A percentile compares a stretch with the other conserved stretches of the same genome.
Conservation (phyloP, 2,113 vertebrate genomes). For the Myrmophylax atrothorax region DNA sequence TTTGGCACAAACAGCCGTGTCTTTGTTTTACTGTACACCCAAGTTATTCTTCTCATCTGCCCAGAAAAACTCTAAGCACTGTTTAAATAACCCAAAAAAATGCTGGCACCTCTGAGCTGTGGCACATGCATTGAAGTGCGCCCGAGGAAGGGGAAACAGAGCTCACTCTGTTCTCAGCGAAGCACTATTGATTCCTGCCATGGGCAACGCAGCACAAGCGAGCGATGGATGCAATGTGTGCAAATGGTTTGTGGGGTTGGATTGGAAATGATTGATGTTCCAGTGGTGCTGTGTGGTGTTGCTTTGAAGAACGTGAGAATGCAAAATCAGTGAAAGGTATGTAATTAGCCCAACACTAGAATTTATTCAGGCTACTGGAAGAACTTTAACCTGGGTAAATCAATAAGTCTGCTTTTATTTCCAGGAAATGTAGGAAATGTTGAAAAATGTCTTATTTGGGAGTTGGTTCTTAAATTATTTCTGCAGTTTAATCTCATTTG, state of each 20-base stretch:
- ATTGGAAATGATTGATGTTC: not conserved
- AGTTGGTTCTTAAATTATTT: conserved; percentile 32
- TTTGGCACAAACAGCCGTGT: conserved; percentile 48
- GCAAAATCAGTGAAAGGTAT: not conserved
- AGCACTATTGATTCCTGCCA: not conserved
- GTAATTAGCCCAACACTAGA: not conserved
- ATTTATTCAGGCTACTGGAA: not conserved
- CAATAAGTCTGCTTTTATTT: conserved; percentile 15
- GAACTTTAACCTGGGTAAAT: not conserved
- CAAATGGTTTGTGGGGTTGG: not conserved
- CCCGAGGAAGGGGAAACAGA: not conserved
- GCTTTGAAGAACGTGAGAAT: not conserved
- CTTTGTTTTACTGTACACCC: conserved; percentile 49
- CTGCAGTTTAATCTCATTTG: conserved; percentile 37
- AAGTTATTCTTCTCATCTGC: conserved; percentile 62
- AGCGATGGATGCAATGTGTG: not conserved
- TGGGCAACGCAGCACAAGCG: fast-evolving
- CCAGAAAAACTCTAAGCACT: not conserved
- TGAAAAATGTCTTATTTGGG: conserved; percentile 24
- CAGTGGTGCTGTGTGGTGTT: not conserved
- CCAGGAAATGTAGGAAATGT: conserved; percentile 39
- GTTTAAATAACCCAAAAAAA: conserved; percentile 7
- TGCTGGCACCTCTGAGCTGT: conserved; percentile 9
- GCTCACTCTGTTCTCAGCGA: not conserved
- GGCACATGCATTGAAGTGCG: not conserved